Percentiles rank a stretch among this genome's conserved stretches.
Evolutionary conservation across 2,888 invertebrate genomes (phyloP).

Genomic region (Leptogaster cylindrica): DNA sequence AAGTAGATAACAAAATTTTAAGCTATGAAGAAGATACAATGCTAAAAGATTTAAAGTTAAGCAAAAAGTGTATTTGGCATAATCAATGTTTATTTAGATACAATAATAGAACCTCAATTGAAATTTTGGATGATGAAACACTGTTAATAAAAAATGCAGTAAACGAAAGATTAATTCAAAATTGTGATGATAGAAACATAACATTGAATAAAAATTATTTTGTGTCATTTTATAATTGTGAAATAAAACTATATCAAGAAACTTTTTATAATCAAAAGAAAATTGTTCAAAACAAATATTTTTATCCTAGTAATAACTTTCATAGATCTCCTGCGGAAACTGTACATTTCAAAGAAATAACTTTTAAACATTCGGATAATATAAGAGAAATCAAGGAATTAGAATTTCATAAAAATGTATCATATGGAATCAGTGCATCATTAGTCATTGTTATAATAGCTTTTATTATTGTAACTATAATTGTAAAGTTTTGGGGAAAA

Average conservation of each 20-base stretch:
- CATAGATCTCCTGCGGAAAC: not conserved
- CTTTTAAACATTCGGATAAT: not conserved
- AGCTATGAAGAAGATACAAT: slow-evolving; percentile 16
- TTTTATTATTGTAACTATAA: not conserved
- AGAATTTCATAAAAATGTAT: slow-evolving; percentile 28
- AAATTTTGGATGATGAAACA: slow-evolving; percentile 29
- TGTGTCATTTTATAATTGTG: slow-evolving; percentile 40
- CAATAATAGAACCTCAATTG: slow-evolving; percentile 9
- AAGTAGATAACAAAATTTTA: slow-evolving; percentile 5
- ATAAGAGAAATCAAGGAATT: slow-evolving; percentile 8
- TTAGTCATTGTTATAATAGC: not conserved
- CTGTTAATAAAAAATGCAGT: slow-evolving; percentile 32
- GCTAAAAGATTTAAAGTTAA: slow-evolving; percentile 22
- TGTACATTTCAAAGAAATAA: not conserved
- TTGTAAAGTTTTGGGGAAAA: not conserved
- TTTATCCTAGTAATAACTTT: not conserved
- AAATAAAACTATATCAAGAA: slow-evolving; percentile 41
- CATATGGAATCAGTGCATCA: not conserved
- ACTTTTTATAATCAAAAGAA: slow-evolving; percentile 8
- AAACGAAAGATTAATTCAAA: slow-evolving; percentile 31
- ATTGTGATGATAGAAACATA: slow-evolving; percentile 40
- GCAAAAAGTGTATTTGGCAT: slow-evolving; percentile 29
- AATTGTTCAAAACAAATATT: not conserved
- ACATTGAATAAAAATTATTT: slow-evolving; percentile 39
- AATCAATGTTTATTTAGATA: slow-evolving; percentile 16